phyloP scores from a whole-genome alignment of 2,113 vertebrate species.

The Centropus unirufus region DNA sequence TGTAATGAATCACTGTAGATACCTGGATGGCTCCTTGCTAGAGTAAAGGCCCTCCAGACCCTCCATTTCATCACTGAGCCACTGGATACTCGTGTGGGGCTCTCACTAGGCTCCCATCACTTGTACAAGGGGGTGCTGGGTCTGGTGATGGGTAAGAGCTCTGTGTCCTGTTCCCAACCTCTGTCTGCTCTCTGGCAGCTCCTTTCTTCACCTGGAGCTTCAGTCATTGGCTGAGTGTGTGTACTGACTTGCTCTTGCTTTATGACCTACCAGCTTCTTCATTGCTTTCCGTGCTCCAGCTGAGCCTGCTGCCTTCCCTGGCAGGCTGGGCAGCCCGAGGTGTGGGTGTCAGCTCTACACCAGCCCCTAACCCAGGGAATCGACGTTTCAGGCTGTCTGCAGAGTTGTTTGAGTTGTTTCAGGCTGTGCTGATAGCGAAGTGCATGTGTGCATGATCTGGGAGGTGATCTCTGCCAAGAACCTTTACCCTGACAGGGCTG shows the following conservation, averaged over 20 bases:
- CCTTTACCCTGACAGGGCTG: background rate
- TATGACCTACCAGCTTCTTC: background rate
- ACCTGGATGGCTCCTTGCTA: background rate
- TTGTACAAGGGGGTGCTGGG: background rate
- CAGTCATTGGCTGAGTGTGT: background rate
- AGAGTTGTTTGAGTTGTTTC: background rate
- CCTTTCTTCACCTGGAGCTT: background rate
- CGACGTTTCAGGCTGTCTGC: background rate
- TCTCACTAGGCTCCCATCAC: background rate
- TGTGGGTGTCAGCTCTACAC: background rate
- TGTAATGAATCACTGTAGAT: conserved; percentile 14
- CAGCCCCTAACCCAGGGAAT: background rate
- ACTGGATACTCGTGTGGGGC: background rate
- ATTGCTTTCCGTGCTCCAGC: background rate
- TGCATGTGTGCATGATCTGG: rapidly evolving
- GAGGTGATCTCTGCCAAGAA: background rate
- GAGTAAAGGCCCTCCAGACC: background rate
- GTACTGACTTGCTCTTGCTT: background rate
- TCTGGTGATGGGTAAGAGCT: background rate
- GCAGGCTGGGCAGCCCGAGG: background rate
- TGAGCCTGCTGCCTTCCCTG: background rate
- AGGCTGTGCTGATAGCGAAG: background rate
- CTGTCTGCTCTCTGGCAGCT: background rate
- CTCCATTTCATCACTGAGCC: background rate
- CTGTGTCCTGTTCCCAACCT: background rate